These are phyloP conservation scores for Aulostomus chinensis DNA, from an alignment of 2,797 vertebrate species.

Conservation along the genomic window DNA sequence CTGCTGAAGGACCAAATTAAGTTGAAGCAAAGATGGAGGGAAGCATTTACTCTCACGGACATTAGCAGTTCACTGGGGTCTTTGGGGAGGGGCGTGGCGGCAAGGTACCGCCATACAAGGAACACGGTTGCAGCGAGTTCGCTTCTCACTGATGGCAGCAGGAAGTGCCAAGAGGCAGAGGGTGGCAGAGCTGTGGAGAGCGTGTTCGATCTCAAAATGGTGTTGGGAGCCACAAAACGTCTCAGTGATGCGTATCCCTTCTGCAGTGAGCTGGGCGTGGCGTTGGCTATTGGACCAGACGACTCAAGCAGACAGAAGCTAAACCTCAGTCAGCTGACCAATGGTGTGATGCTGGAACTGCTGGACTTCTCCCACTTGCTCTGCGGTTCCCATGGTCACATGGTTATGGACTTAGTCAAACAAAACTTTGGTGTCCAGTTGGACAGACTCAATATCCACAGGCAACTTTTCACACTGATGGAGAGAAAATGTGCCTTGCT, in stretches of 20 bases:
- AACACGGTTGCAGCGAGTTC: constrained; percentile 4
- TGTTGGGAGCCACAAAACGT: neutral
- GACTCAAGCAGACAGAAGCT: constrained; percentile 21
- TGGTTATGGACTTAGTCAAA: constrained; percentile 8
- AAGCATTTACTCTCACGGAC: constrained; percentile 25
- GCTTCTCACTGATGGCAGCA: neutral
- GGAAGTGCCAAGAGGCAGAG: neutral
- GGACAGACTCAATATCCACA: neutral
- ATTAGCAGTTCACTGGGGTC: neutral
- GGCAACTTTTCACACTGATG: neutral
- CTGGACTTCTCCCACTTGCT: constrained; percentile 35
- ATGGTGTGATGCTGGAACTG: constrained; percentile 29
- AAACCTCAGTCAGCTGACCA: constrained; percentile 6
- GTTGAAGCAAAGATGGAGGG: neutral
- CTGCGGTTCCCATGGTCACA: constrained; percentile 12
- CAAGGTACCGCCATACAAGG: neutral
- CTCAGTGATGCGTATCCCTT: neutral
- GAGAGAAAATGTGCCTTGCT: constrained; percentile 1
- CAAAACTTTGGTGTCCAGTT: constrained; percentile 32
- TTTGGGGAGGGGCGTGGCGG: accelerated
- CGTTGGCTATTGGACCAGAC: neutral
- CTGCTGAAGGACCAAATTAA: neutral
- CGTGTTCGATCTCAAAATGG: neutral
- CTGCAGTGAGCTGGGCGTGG: constrained; percentile 19
- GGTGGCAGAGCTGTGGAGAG: neutral